These are phyloP conservation scores for Folsomia candida DNA, from an alignment of 2,888 invertebrate species.

Conservation along the genomic window DNA sequence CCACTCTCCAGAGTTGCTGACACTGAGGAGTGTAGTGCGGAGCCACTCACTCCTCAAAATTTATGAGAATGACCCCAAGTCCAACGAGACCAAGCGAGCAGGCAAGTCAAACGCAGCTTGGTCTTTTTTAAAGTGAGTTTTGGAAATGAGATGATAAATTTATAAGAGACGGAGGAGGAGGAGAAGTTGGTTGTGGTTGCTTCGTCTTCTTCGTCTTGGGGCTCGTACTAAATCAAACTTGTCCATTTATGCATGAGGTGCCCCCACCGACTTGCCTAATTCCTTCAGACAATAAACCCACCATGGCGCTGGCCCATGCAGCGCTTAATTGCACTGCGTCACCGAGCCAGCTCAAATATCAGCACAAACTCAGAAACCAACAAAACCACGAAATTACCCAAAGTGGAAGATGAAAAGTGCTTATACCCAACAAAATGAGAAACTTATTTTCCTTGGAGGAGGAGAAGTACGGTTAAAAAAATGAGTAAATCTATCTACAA, in stretches of 20 bases:
- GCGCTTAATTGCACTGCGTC: not conserved
- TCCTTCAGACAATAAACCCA: slow-evolving; percentile 40
- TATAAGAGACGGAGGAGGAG: not conserved
- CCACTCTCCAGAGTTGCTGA: not conserved
- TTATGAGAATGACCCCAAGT: not conserved
- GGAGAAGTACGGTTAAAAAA: no score
- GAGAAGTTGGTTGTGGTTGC: not conserved
- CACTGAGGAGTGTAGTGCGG: not conserved
- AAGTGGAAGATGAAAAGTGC: not conserved
- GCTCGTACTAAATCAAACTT: slow-evolving; percentile 8
- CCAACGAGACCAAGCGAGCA: no score
- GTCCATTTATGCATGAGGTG: slow-evolving; percentile 36
- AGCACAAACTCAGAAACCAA: not conserved
- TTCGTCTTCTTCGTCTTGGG: no score
- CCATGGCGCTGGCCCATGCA: slow-evolving; percentile 13
- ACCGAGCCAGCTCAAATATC: not conserved
- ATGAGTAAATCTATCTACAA: no score
- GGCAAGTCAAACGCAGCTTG: no score
- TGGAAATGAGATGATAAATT: slow-evolving; percentile 1
- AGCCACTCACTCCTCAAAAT: not conserved
- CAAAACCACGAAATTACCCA: not conserved
- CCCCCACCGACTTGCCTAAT: slow-evolving; percentile 35
- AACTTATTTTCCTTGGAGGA: not conserved
- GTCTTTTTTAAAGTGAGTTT: not conserved
- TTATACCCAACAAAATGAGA: not conserved